Base-by-base conservation (phyloP, 2,888 invertebrate species). In the Drosophila setosimentum region DNA sequence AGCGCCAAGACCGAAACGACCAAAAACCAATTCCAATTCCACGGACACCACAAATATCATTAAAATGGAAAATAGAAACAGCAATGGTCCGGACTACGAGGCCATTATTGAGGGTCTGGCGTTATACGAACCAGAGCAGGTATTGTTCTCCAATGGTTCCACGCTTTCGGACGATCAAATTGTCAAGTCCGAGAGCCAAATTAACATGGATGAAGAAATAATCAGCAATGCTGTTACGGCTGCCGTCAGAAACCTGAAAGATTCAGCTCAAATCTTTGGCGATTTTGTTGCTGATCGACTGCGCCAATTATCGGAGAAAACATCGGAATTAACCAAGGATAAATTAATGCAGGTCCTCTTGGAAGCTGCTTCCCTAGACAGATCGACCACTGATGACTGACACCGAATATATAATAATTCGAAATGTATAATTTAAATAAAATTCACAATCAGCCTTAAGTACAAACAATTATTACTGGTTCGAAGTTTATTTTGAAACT, bases 231-330 rank as follows among this genome's bases (percentile, higher is more conserved):
- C 84, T 11, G 87, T 84, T 18, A 65, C 84, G 11, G 51, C 24
- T 33, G 84, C 87, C 0, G 54, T 84, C 0, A 69, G 66, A 1
- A 73, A 68, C 24, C 69, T 81, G 0, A 87, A 62, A 48, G 84
- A 84, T 33, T 63, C 87, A 7, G 29, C 84, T 7, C 84, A 84
- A 78, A 75, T 84, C 24, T 84, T 84, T 42, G 84, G 84, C 0
- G 84, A 84, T 32, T 84, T 84, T 73, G 84, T 84, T 29, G 84
- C 84, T 27, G 84, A 84, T 73, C 73, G 84, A 30, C 68, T 84
- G 2, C 82, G 84, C 0, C 63, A 70, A 30, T 42, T 84, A 37
- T 64, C 78, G 27, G 54, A 35, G 1, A 68, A 70, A n/a, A 87
- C 76, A 49, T 49, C 87, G 6, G 84, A 84, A 33, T 68, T 72